Conservation (phyloP, 2,888 invertebrate species). For the Margaritifera margaritifera region DNA sequence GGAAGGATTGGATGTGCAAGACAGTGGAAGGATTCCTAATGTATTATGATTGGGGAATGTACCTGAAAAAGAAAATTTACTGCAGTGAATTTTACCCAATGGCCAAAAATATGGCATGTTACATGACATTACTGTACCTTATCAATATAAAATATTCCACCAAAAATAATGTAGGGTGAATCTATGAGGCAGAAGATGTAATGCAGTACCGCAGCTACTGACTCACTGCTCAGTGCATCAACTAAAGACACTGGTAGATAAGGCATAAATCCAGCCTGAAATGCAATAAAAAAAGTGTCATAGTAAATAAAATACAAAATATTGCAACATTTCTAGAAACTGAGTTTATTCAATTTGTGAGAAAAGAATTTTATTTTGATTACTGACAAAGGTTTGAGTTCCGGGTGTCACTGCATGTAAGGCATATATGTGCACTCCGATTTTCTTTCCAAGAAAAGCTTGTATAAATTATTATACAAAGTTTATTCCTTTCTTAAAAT, state of each 20-base stretch:
- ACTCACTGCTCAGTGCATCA: slow-evolving; percentile 76
- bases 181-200: slow-evolving; percentile 82
- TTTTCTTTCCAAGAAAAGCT: background rate
- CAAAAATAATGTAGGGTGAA: slow-evolving; percentile 88
- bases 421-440: background rate
- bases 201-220: slow-evolving; percentile 80
- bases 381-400: no score
- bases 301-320: background rate
- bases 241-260: slow-evolving; percentile 82
- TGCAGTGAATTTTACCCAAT: no score
- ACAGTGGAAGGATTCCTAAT: no score
- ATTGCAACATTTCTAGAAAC: no score
- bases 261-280: slow-evolving; percentile 80
- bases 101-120: no score
- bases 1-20: no score
- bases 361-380: no score
- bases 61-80: no score
- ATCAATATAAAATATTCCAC: slow-evolving; percentile 86
- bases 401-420: background rate
- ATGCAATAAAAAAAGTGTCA: slow-evolving; percentile 12
- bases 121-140: slow-evolving; percentile 77
- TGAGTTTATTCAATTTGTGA: no score
- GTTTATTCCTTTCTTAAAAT: no score
- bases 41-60: no score
- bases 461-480: background rate